Evolutionary conservation across 2,888 invertebrate species (phyloP).

Genomic region (Cotesia congregata): DNA sequence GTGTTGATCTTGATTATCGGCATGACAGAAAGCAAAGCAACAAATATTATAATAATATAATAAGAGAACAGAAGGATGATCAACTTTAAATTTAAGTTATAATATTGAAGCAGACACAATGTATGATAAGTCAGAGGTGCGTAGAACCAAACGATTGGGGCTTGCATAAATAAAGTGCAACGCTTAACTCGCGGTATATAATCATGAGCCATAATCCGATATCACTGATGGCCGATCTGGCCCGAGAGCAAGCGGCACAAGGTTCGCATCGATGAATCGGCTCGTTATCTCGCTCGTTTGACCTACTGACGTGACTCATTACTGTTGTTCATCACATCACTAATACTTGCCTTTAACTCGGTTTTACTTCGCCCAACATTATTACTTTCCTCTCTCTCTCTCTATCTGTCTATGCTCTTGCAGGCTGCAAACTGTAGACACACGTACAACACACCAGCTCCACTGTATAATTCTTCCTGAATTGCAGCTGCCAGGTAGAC

Average conservation of each 20-base stretch:
- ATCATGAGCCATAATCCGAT: conserved; percentile 57
- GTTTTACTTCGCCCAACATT: background rate
- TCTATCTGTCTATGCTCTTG: background rate
- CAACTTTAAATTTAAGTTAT: background rate
- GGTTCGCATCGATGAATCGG: conserved; percentile 41
- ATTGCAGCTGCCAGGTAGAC: conserved; percentile 1
- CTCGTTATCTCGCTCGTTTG: conserved; percentile 52
- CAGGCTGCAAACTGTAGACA: background rate
- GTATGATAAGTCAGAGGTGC: conserved; percentile 21
- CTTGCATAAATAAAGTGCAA: conserved; percentile 53
- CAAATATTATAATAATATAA: background rate
- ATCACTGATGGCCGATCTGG: conserved; percentile 54
- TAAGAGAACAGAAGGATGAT: background rate
- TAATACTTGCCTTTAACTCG: conserved; percentile 17
- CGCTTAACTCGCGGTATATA: conserved; percentile 51
- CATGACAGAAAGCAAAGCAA: background rate
- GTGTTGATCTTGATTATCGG: background rate
- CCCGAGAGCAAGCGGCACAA: conserved; percentile 27
- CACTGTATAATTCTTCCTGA: background rate
- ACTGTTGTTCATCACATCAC: conserved; percentile 36
- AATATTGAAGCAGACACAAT: background rate
- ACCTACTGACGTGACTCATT: conserved; percentile 49
- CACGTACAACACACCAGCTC: background rate
- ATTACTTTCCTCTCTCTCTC: conserved; percentile 13
- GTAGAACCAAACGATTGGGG: conserved; percentile 32